Conservation (phyloP, 2,113 vertebrate species). For the Microcebus tavaratra region DNA sequence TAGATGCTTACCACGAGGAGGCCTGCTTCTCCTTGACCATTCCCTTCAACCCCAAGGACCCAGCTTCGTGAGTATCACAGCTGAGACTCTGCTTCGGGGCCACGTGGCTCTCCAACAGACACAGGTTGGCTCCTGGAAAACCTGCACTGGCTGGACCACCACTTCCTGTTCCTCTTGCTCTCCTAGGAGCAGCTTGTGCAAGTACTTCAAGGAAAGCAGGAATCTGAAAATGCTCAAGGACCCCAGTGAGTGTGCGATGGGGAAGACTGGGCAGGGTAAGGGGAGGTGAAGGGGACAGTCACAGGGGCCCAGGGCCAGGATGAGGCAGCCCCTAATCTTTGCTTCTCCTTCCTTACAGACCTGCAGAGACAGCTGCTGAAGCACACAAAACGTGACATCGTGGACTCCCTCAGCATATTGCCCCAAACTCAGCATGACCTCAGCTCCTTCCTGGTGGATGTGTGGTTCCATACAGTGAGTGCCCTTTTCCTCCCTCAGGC, state of each 20-base stretch:
- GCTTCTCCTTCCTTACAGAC: slow-evolving; percentile 69
- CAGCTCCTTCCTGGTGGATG: slow-evolving; percentile 87
- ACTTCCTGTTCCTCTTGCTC: background rate
- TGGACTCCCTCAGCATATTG: slow-evolving; percentile 88
- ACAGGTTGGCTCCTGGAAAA: background rate
- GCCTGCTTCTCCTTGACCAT: slow-evolving; percentile 90
- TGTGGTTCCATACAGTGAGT: slow-evolving; percentile 87
- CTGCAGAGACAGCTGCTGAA: slow-evolving; percentile 86
- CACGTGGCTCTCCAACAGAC: background rate
- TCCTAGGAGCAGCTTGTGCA: slow-evolving; percentile 84
- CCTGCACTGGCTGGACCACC: too few species aligned
- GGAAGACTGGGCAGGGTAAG: background rate
- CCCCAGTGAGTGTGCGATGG: slow-evolving; percentile 81
- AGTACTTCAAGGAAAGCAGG: slow-evolving; percentile 88
- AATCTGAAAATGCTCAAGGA: slow-evolving; percentile 90
- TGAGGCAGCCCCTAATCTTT: background rate
- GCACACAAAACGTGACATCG: slow-evolving; percentile 88
- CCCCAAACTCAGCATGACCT: slow-evolving; percentile 91
- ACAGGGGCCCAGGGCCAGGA: background rate
- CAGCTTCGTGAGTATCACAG: slow-evolving; percentile 78
- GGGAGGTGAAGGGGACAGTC: background rate
- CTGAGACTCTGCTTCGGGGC: background rate
- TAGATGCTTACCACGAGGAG: slow-evolving; percentile 90
- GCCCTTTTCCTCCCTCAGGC: background rate
- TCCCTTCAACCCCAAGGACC: slow-evolving; percentile 81